Evolutionary conservation across 2,888 invertebrate species (phyloP).

Genomic region (Laothoe populi): DNA sequence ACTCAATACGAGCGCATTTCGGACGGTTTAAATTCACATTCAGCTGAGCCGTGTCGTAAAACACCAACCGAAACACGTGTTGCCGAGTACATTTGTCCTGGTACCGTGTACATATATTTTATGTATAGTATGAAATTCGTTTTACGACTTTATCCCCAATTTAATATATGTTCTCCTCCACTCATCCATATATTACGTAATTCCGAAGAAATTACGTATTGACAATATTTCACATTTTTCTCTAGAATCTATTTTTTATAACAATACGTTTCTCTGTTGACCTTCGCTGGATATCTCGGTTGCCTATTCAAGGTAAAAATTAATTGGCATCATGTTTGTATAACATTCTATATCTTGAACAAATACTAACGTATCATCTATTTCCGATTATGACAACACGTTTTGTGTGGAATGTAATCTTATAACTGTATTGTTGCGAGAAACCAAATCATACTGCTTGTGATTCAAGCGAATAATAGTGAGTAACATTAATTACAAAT

Average conservation of each 20-base stretch:
- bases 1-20: neutral
- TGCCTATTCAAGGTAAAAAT: constrained; percentile 19
- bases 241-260: neutral
- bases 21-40: too few species aligned
- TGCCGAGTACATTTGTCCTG: neutral
- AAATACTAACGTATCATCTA: constrained; percentile 17
- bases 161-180: constrained; percentile 3
- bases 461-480: constrained; percentile 16
- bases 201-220: neutral
- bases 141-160: constrained; percentile 6
- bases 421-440: constrained; percentile 19
- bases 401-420: neutral
- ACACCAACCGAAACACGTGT: constrained; percentile 10
- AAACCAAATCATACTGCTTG: constrained; percentile 7
- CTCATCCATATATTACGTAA: constrained; percentile 9
- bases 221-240: neutral
- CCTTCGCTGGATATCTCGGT: constrained; percentile 18
- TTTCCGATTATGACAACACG: constrained; percentile 18
- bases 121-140: neutral
- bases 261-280: constrained; percentile 1
- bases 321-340: constrained; percentile 18
- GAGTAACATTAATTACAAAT: too few species aligned
- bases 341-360: neutral
- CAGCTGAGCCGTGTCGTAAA: neutral
- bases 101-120: neutral